Percentiles rank a stretch among this genome's conserved stretches.
phyloP scores from a whole-genome alignment of 2,113 vertebrate genomes.

The Aptenodytes patagonicus region DNA sequence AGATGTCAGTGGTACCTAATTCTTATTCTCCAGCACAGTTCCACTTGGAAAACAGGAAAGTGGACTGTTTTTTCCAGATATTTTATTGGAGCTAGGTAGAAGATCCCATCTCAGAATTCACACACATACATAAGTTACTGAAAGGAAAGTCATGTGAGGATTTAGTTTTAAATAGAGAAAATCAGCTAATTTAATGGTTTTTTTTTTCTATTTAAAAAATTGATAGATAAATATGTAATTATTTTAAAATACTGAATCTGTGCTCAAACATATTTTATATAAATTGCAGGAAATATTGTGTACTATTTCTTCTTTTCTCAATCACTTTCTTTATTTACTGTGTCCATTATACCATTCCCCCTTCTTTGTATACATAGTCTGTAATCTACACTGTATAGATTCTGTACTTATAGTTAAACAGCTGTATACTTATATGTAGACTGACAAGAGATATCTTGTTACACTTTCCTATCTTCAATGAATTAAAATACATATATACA shows the following conservation, averaged over 20 bases:
- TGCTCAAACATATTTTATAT: neutral
- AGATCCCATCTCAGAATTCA: neutral
- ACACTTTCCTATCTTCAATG: neutral
- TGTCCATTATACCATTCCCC: neutral
- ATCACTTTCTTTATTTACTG: neutral
- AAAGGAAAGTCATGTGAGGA: neutral
- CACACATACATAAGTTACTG: neutral
- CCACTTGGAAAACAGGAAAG: neutral
- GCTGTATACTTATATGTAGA: neutral
- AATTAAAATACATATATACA: neutral
- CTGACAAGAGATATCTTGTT: neutral
- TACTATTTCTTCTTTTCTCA: neutral
- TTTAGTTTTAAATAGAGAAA: neutral
- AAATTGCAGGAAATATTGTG: neutral
- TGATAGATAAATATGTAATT: neutral
- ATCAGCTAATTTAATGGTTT: neutral
- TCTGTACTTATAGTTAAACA: neutral
- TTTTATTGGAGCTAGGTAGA: neutral
- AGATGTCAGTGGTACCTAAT: neutral
- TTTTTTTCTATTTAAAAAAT: neutral
- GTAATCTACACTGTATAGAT: neutral
- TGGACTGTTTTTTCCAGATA: neutral
- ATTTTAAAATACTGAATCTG: neutral
- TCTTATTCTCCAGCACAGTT: neutral
- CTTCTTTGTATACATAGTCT: neutral